Evolutionary conservation across 2,797 vertebrate species (phyloP).

Genomic region (Mionectes olivaceus): DNA sequence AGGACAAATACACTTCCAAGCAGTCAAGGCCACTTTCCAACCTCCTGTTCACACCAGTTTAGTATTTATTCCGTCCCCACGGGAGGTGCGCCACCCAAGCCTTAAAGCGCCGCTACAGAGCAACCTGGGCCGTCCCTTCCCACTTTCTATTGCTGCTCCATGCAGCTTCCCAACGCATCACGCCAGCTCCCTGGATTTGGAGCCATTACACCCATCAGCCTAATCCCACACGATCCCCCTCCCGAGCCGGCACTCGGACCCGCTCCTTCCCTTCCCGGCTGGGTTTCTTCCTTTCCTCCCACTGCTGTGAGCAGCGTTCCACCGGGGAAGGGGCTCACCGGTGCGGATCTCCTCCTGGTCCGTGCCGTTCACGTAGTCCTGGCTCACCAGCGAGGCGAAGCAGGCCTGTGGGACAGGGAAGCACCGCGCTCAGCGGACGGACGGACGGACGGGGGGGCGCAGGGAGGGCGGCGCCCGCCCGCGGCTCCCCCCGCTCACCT

Average conservation of each 20-base stretch:
- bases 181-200: fast-evolving
- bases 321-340: constrained; percentile 75
- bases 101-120: fast-evolving
- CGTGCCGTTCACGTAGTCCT: constrained; percentile 97
- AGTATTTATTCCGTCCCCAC: background rate
- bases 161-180: fast-evolving
- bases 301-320: background rate
- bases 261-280: fast-evolving
- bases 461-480: background rate
- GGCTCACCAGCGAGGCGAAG: constrained; percentile 96
- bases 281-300: background rate
- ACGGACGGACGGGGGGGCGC: fast-evolving
- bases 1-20: background rate
- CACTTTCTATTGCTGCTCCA: fast-evolving
- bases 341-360: constrained; percentile 98
- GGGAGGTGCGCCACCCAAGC: background rate
- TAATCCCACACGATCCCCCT: fast-evolving
- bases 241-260: fast-evolving
- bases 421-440: background rate
- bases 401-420: constrained; percentile 83
- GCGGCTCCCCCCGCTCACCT: constrained; percentile 75
- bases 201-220: fast-evolving
- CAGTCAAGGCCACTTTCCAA: background rate
- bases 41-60: fast-evolving
- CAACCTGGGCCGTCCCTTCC: background rate